Evolutionary conservation across 2,888 invertebrate genomes (phyloP), one percentile per base, ranked within the genome.

Genomic region (Dione vanillae): DNA sequence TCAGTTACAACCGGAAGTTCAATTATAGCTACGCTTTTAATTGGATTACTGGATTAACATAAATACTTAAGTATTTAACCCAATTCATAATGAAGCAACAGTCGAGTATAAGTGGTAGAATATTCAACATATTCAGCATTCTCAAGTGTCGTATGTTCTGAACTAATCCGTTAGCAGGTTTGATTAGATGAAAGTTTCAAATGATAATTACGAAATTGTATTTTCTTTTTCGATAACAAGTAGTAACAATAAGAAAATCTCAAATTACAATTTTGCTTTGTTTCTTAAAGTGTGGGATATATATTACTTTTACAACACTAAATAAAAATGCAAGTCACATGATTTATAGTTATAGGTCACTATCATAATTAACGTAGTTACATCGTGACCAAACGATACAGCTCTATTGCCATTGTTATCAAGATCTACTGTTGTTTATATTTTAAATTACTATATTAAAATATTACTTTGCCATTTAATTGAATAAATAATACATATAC

Each of bases 1-100:
- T 59, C 59, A 59, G n/a, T n/a, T 59, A 59, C 43, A 27, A 59
- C 41, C 59, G 59, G 59, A 59, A 59, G 59, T 59, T 59, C 59
- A 59, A 59, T 59, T 35, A 59, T 43, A 27, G 41, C 20, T 20
- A 20, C n/a, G 43, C 41, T n/a, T 43, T 43, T 59, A 59, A 59
- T 59, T 59, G 59, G 40, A 58, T 58, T 58, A 58, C 12, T 58
- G 58, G 59, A 59, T 59, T 59, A 41, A 59, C 59, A 41, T 59
- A 59, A 59, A 59, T 43, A 43, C n/a, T 59, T 59, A 41, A 43
- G 20, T 59, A 43, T 59, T 43, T 59, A 59, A 59, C 59, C 59
- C 43, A 43, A 43, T 43, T 59, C 43, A 43, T 43, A 59, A 59
- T 59, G 41, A 59, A 59, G 59, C 20, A 59, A 59, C 20, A n/a